A percentile compares a stretch with the other conserved stretches of the same genome.
phyloP scores from a whole-genome alignment of 2,888 invertebrate genomes.

The Trachelus stipa region DNA sequence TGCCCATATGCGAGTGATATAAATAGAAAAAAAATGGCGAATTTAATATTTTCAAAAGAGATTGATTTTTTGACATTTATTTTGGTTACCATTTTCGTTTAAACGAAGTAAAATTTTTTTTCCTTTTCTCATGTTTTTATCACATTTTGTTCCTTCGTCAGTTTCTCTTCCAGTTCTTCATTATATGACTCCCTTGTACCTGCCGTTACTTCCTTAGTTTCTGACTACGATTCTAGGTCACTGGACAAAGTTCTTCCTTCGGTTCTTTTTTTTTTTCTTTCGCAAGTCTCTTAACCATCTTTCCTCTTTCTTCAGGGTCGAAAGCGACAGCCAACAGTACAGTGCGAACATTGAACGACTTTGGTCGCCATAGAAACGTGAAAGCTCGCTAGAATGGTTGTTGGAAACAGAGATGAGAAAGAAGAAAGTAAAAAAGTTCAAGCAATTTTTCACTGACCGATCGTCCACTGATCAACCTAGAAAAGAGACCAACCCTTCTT shows the following conservation, averaged over 20 bases:
- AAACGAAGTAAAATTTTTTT: neutral
- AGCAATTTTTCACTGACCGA: neutral
- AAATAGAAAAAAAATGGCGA: neutral
- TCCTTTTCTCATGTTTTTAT: neutral
- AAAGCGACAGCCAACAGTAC: neutral
- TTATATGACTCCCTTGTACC: no score
- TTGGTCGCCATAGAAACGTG: neutral
- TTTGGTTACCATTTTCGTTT: neutral
- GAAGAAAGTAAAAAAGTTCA: neutral
- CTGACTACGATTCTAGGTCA: neutral
- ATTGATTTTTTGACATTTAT: neutral
- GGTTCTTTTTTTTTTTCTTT: neutral
- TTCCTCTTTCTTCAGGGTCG: neutral
- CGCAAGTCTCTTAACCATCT: neutral
- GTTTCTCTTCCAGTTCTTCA: no score
- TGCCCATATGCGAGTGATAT: neutral
- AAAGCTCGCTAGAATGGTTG: neutral
- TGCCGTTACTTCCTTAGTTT: neutral
- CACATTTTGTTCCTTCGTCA: no score
- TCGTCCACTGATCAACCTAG: neutral
- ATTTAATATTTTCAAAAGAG: neutral
- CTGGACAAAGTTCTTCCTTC: neutral
- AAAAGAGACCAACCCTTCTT: neutral
- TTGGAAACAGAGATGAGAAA: neutral
- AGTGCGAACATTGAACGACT: neutral